Conservation (phyloP, 2,113 vertebrate genomes). For the Dicerorhinus sumatrensis region DNA sequence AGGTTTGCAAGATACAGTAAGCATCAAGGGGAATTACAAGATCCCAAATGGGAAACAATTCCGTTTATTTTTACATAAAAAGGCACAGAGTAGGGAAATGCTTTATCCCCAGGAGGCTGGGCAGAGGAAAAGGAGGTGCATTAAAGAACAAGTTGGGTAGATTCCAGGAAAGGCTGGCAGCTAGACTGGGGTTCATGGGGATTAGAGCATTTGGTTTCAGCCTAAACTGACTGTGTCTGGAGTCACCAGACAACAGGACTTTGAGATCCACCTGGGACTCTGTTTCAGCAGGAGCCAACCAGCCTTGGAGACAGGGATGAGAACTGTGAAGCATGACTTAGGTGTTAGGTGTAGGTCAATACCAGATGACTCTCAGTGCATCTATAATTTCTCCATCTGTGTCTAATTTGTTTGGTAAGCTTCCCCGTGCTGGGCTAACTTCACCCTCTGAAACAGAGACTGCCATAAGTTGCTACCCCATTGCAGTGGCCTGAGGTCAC, state of each 20-base stretch:
- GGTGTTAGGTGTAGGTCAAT: background rate
- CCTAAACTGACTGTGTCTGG: background rate
- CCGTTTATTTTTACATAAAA: constrained; percentile 17
- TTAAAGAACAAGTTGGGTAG: background rate
- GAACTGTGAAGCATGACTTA: background rate
- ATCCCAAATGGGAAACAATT: background rate
- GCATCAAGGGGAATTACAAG: background rate
- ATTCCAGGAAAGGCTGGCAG: background rate
- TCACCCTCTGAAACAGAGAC: background rate
- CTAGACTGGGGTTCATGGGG: background rate
- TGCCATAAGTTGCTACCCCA: background rate
- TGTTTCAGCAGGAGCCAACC: background rate
- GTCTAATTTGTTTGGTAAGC: background rate
- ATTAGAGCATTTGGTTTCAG: background rate
- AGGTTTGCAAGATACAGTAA: background rate
- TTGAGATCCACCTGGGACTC: background rate
- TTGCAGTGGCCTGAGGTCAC: too few species aligned
- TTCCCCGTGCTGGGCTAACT: background rate
- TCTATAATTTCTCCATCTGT: background rate
- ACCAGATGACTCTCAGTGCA: background rate
- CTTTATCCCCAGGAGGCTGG: background rate
- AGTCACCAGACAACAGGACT: background rate
- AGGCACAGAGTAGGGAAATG: background rate
- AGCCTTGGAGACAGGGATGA: too few species aligned
- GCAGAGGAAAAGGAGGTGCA: background rate